phyloP scores from a whole-genome alignment of 2,888 invertebrate genomes.

The Neocrepidodera transversa region DNA sequence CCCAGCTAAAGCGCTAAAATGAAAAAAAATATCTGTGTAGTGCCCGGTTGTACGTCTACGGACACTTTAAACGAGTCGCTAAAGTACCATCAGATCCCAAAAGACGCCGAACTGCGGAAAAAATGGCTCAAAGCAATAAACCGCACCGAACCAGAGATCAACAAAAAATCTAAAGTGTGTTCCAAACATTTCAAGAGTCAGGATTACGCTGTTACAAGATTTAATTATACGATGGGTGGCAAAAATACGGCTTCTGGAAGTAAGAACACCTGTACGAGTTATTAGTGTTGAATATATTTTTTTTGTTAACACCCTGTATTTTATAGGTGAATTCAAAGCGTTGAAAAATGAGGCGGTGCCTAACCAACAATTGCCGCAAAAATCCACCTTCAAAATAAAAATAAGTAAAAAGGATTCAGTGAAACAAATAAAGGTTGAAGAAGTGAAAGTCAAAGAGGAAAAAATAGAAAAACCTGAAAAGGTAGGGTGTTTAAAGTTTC shows the following conservation, averaged over 20 bases:
- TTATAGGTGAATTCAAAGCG: conserved; percentile 39
- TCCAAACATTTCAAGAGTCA: conserved; percentile 37
- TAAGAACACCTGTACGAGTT: conserved; percentile 35
- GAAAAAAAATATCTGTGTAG: conserved; percentile 36
- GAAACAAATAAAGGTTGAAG: conserved; percentile 38
- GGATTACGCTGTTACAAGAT: conserved; percentile 34
- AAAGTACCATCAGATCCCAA: conserved; percentile 35
- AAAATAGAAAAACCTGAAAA: conserved; percentile 29
- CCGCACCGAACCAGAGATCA: conserved; percentile 35
- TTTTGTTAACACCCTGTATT: conserved; percentile 35
- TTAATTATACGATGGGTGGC: conserved; percentile 30
- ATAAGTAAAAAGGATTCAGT: conserved; percentile 38
- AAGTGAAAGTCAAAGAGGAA: conserved; percentile 35
- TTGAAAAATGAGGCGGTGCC: conserved; percentile 39
- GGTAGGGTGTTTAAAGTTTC: conserved; percentile 17
- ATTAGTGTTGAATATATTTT: neutral
- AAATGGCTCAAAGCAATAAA: conserved; percentile 68
- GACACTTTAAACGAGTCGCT: conserved; percentile 19
- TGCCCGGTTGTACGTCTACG: conserved; percentile 32
- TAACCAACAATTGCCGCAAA: conserved; percentile 34
- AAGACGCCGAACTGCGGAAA: conserved; percentile 50
- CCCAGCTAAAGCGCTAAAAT: conserved; percentile 23
- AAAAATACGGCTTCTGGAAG: conserved; percentile 34
- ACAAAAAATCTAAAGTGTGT: conserved; percentile 39
- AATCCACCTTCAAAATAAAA: conserved; percentile 41